Conservation (phyloP, 2,113 vertebrate genomes). For the Dromaius novaehollandiae region DNA sequence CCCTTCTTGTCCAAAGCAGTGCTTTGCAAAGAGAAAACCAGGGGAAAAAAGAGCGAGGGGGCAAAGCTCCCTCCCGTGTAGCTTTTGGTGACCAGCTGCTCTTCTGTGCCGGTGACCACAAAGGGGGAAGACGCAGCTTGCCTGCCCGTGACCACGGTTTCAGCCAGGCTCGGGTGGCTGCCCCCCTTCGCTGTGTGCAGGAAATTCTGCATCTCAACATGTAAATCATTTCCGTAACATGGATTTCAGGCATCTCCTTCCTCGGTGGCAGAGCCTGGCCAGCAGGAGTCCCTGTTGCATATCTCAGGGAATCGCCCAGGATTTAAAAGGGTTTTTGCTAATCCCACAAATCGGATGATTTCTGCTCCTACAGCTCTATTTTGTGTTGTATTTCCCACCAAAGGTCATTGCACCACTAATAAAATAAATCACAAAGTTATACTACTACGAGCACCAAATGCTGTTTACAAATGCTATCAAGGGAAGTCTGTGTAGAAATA, state of each 20-base stretch:
- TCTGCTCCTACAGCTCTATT: not conserved
- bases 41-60: not conserved
- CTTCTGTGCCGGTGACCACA: fast-evolving
- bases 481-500: not conserved
- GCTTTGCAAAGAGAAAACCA: not conserved
- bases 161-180: too few relatives aligned
- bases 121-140: fast-evolving
- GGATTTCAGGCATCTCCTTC: not conserved
- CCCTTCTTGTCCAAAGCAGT: not conserved
- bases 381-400: not conserved
- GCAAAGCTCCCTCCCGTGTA: fast-evolving
- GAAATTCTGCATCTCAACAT: fast-evolving
- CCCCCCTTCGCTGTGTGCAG: not conserved
- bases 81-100: not conserved
- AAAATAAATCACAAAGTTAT: not conserved
- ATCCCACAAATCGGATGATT: not conserved
- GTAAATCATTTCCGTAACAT: fast-evolving
- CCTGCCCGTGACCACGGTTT: fast-evolving
- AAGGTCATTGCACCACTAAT: not conserved
- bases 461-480: not conserved
- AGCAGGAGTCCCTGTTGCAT: conserved; percentile 70
- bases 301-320: not conserved
- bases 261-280: not conserved
- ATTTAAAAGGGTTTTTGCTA: not conserved
- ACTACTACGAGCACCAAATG: not conserved